Base-by-base conservation (phyloP, 2,888 invertebrate genomes). In the Tipula lateralis region DNA sequence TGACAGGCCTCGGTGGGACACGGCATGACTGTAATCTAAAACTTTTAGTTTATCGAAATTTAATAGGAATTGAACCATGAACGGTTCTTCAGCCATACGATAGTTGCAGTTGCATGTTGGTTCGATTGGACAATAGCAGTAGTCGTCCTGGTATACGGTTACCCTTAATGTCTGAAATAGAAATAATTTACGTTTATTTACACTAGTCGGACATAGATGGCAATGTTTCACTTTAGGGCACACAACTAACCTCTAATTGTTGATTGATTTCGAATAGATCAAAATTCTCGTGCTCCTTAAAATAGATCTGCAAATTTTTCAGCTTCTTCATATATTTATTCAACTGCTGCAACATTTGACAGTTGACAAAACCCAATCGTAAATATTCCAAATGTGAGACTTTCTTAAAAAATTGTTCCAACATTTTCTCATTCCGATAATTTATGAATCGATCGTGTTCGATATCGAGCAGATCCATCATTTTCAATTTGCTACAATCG, bases 281-380 rank as follows among this genome's bases (percentile, higher is more conserved):
- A 66, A 66, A 66, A 9, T 66, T 66, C 9, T 66, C 66, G 66
- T 66, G 66, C 66, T 66, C 66, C 66, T 66, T 66, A 66, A 66
- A 66, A 66, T 66, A 66, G 7, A 66, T 66, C 66, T 66, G 66
- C 9, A 66, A 66, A 66, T 12, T 66, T 9, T 66, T 66, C 24
- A 66, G n/a, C 12, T 24, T 66, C 9, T 66, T 66, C 66, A 66
- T 66, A 9, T 66, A 66, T 24, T 24, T 66, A 66, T 66, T 66
- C 9, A 66, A 24, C 2, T 66, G 19, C 24, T 66, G 66, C 66
- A 66, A 24, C 24, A 66, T 24, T 2, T 66, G 66, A 66, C 66
- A 66, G 24, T 66, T 66, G 9, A 66, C 66, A 24, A 66, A 66
- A 9, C 66, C 66, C 24, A 66, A 66, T 2, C 66, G 66, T 66